These are phyloP conservation scores for Rhadina sibilatrix DNA, from an alignment of 2,113 vertebrate genomes.

Conservation along the genomic window DNA sequence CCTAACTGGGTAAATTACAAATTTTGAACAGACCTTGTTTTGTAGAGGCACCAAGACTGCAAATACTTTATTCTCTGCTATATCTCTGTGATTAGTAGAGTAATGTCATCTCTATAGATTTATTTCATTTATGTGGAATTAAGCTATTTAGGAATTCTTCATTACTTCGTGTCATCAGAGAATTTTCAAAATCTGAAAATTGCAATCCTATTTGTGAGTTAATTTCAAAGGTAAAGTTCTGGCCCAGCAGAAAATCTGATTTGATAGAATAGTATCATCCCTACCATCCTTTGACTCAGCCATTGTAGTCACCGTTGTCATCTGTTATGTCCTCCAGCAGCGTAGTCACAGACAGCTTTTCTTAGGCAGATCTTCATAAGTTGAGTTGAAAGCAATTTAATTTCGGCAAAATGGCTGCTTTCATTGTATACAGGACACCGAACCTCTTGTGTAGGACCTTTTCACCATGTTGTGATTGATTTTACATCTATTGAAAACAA, in stretches of 20 bases:
- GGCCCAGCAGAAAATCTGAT: not conserved
- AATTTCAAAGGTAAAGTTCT: not conserved
- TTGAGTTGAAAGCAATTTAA: slow-evolving; percentile 19
- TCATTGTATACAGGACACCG: slow-evolving; percentile 59
- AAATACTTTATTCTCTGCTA: not conserved
- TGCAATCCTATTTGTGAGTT: not conserved
- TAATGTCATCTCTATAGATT: not conserved
- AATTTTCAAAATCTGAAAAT: not conserved
- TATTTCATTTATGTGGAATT: not conserved
- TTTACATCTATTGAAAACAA: slow-evolving; percentile 67
- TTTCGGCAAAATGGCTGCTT: slow-evolving; percentile 62
- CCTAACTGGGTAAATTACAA: not conserved
- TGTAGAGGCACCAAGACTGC: not conserved
- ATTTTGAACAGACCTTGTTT: not conserved
- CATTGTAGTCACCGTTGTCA: not conserved
- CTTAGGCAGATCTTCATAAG: slow-evolving; percentile 2
- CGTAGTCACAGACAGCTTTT: not conserved
- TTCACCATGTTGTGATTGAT: slow-evolving; percentile 68
- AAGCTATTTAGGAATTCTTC: not conserved
- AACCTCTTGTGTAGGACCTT: slow-evolving; percentile 53
- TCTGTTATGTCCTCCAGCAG: not conserved
- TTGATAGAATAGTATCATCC: not conserved
- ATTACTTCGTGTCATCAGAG: not conserved
- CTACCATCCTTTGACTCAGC: not conserved
- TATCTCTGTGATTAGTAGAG: not conserved